Evolutionary conservation across 2,888 invertebrate genomes (phyloP), one percentile per base, ranked within the genome.

Genomic region (Eristalis intricaria): DNA sequence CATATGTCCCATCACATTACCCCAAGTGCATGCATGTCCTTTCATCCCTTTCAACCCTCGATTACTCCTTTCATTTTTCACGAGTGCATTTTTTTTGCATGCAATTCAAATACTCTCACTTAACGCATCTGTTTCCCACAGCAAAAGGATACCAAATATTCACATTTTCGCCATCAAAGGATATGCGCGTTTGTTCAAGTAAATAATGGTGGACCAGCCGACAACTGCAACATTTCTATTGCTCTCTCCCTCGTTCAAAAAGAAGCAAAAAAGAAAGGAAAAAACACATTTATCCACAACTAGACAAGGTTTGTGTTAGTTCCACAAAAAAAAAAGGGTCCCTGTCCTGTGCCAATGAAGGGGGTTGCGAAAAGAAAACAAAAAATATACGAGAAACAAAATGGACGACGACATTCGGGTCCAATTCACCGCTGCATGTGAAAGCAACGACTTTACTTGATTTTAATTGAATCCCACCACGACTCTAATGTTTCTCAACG

Each of bases 381-480:
- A 50, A n/a, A 50, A 19, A 50, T n/a, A 43, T 8, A 19, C 8
- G 19, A 19, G 50, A 50, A 50, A 50, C 50, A 50, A 50, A 50
- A 60, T 29, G 65, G 32, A 11, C 19, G 11, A 65, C 65, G 32
- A 15, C 65, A 26, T 65, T 32, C 29, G 65, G 22, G 19, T 11
- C 64, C 68, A 29, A 69, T 19, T 61, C 35, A 22, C 58, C 83
- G 63, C 78, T 78, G 75, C 82, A 79, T 82, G 82, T 66, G 83
- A 74, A 79, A 82, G 58, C 69, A 64, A 43, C 69, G 58, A 68
- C 32, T 69, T 56, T 81, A 70, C 70, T 76, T 65, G 65, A 87
- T 83, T 87, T 87, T 87, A 87, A 87, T 87, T 83, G 86, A 83
- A 87, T 79, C 86, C 61, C 86, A 83, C 83, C 83, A 87, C 75